These are phyloP conservation scores for Vulpes lagopus DNA, from an alignment of 2,113 vertebrate genomes.

Conservation along the genomic window DNA sequence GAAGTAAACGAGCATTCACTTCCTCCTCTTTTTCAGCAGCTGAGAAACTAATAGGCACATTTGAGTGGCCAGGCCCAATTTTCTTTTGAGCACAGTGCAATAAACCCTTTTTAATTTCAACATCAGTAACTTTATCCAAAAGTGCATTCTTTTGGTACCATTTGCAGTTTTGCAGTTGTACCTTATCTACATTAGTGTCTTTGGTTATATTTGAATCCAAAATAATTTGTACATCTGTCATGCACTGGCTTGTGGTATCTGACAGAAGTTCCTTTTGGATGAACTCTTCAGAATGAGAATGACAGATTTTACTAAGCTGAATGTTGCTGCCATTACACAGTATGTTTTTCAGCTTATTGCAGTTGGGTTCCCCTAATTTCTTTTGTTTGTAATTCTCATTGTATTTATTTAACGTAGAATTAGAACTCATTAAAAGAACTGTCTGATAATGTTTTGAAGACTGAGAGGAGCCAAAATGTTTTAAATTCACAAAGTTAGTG, in stretches of 20 bases:
- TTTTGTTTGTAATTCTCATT: slow-evolving; percentile 84
- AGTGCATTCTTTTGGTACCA: slow-evolving; percentile 84
- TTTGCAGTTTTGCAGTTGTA: slow-evolving; percentile 83
- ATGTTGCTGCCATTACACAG: slow-evolving; percentile 84
- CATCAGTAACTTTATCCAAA: slow-evolving; percentile 82
- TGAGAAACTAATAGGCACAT: slow-evolving; percentile 77
- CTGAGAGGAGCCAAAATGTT: slow-evolving; percentile 86
- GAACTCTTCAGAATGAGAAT: slow-evolving; percentile 85
- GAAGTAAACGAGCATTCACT: slow-evolving; percentile 85
- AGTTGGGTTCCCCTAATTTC: slow-evolving; percentile 79
- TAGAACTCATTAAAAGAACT: slow-evolving; percentile 87
- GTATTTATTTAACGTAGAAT: slow-evolving; percentile 86
- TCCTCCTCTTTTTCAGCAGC: slow-evolving; percentile 83
- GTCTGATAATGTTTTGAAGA: slow-evolving; percentile 87
- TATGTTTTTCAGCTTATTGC: slow-evolving; percentile 85
- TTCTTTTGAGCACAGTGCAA: slow-evolving; percentile 81
- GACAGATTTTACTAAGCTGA: slow-evolving; percentile 85
- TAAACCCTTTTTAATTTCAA: slow-evolving; percentile 83
- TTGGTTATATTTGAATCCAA: slow-evolving; percentile 82
- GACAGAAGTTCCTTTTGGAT: slow-evolving; percentile 85
- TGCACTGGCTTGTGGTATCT: slow-evolving; percentile 72
- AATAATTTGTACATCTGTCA: slow-evolving; percentile 82
- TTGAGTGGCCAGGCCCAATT: slow-evolving; percentile 75
- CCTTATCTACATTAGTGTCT: slow-evolving; percentile 80
- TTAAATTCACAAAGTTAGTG: slow-evolving; percentile 86